Conservation (phyloP, 2,797 vertebrate species). For the Eulemur coronatus region DNA sequence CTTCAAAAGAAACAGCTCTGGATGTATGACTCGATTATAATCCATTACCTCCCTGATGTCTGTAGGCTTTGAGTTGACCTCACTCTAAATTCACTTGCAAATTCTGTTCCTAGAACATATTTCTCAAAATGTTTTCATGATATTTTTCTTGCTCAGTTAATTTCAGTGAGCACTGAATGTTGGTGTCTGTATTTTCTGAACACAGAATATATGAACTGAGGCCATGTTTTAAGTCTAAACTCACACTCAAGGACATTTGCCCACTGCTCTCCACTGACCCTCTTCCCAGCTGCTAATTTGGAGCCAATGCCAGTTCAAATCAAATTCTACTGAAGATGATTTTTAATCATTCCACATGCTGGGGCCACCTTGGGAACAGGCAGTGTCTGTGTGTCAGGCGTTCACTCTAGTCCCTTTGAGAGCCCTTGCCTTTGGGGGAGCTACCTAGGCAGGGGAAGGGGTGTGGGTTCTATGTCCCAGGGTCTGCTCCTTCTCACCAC, state of each 20-base stretch:
- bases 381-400: not conserved
- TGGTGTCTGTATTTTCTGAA: not conserved
- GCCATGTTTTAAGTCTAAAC: not conserved
- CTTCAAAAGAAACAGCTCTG: not conserved
- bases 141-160: not conserved
- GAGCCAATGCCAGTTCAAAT: not conserved
- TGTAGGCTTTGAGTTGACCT: not conserved
- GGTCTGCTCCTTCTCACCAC: not conserved
- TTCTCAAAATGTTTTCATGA: conserved; percentile 7
- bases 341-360: not conserved
- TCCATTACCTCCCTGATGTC: not conserved
- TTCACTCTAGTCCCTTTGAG: not conserved
- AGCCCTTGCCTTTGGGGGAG: not conserved
- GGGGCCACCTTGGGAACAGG: not conserved
- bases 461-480: not conserved
- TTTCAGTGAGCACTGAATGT: not conserved
- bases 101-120: not conserved
- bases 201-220: not conserved
- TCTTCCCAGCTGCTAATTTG: not conserved
- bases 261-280: not conserved
- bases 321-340: not conserved
- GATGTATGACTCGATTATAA: not conserved
- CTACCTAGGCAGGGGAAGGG: not conserved
- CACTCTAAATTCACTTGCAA: not conserved
- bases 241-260: not conserved